Base-by-base conservation (phyloP, 2,113 vertebrate genomes). In the Lonchura striata region DNA sequence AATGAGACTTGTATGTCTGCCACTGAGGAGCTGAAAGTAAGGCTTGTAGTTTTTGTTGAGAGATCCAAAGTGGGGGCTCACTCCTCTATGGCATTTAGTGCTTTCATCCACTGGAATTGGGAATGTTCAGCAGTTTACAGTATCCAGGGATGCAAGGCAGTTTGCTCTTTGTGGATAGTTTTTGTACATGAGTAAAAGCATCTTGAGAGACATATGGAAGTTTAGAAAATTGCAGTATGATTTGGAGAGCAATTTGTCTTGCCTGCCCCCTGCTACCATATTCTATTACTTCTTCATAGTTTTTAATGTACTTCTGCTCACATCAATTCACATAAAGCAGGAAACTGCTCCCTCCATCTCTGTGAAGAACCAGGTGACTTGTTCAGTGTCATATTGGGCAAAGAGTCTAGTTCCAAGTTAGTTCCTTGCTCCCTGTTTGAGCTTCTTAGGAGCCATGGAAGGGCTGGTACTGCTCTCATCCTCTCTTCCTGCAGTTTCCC, bases 1-100 rank as follows among this genome's bases (percentile, higher is more conserved):
- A 96, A 95, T 92, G 92, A 95, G 94, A 93, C 85, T 94, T 94
- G 92, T 83, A 59, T 91, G 87, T 82, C 92, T 95, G 94, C 93
- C 94, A 93, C 93, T 90, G 18, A 94, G 90, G 65, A 90, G 92
- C 90, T 86, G 79, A 44, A 90, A 95, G 90, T 68, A 35, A 79
- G 83, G 77, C 95, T 92, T 57, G 72, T 6, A 91, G 92, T 44
- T 93, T 90, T 66, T 70, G 33, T 27, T 19, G 69, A 68, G 84
- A 69, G 56, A 83, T 63, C 87, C 90, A 60, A 86, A 93, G 82
- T 75, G 56, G 72, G 81, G 52, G 31, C 71, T 94, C 53, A 11
- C 47, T 92, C 72, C 82, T 87, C 69, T 12, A 0, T 19, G 44
- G 77, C 69, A 41, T 82, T 91, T 77, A 59, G 33, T 77, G 75